phyloP scores from a whole-genome alignment of 2,797 vertebrate species.

The Epinephelus coioides region DNA sequence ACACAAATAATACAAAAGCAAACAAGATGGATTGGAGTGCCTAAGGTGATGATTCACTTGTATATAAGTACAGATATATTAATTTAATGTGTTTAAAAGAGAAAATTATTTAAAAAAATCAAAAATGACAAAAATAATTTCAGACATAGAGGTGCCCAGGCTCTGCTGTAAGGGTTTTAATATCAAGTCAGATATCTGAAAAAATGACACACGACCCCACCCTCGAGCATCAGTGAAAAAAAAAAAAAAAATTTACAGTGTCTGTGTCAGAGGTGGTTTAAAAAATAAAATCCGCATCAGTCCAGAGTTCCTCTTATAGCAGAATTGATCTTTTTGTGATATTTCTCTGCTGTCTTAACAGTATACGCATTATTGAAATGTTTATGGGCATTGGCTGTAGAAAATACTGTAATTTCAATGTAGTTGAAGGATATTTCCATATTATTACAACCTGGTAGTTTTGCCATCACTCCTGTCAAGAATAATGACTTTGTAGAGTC shows the following conservation, averaged over 20 bases:
- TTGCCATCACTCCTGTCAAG: not conserved
- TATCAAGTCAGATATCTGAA: not conserved
- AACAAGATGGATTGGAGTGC: conserved; percentile 29
- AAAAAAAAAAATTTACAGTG: conserved; percentile 55
- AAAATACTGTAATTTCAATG: not conserved
- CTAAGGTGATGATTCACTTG: conserved; percentile 42
- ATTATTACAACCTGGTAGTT: not conserved
- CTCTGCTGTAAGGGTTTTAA: conserved; percentile 8
- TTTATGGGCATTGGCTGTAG: not conserved
- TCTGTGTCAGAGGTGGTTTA: not conserved
- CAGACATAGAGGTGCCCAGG: conserved; percentile 6
- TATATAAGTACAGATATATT: conserved; percentile 59
- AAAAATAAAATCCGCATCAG: not conserved
- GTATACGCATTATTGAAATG: no score
- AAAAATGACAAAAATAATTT: not conserved
- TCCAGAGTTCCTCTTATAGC: no score
- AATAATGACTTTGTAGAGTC: not conserved
- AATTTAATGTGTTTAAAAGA: conserved; percentile 42
- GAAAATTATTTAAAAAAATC: conserved; percentile 4
- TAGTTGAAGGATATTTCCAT: not conserved
- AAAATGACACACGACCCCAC: not conserved
- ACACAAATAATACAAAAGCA: not conserved
- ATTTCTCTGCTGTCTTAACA: not conserved
- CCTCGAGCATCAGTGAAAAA: not conserved
- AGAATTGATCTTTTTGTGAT: not conserved